A percentile compares a stretch with the other conserved stretches of the same genome.
phyloP scores from a whole-genome alignment of 2,113 vertebrate genomes.

The Chaetodon auriga region DNA sequence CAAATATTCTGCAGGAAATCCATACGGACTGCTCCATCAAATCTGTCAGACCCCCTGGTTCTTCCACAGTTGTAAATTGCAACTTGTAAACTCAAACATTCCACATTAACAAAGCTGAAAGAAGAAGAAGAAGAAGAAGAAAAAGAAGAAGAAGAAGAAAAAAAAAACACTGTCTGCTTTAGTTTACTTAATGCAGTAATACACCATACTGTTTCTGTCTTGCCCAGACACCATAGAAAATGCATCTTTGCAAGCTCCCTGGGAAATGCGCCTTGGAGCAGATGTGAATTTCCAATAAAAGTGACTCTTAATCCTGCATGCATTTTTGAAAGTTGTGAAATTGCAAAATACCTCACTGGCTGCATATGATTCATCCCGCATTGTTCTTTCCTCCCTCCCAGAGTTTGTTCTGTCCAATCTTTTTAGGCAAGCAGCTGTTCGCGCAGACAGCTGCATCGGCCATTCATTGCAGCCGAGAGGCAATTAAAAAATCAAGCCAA shows the following conservation, averaged over 20 bases:
- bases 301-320: constrained; percentile 70
- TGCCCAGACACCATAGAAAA: constrained; percentile 63
- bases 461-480: constrained; percentile 74
- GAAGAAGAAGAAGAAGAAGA: neutral
- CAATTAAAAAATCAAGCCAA: constrained; percentile 83
- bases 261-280: constrained; percentile 70
- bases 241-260: constrained; percentile 65
- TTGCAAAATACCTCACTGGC: constrained; percentile 74
- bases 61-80: constrained; percentile 63
- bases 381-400: constrained; percentile 60
- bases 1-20: constrained; percentile 77
- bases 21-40: constrained; percentile 61
- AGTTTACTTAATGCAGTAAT: constrained; percentile 46
- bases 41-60: constrained; percentile 61
- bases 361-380: constrained; percentile 67
- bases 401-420: constrained; percentile 65
- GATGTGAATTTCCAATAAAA: constrained; percentile 77
- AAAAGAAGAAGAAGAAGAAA: no score
- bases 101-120: constrained; percentile 58
- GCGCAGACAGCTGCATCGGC: constrained; percentile 82
- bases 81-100: constrained; percentile 63
- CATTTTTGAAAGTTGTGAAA: constrained; percentile 78
- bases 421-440: constrained; percentile 84
- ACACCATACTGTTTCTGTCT: constrained; percentile 52
- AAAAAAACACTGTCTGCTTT: constrained; percentile 45